Evolutionary conservation across 2,888 invertebrate species (phyloP).

Genomic region (Cremastinae sp.): DNA sequence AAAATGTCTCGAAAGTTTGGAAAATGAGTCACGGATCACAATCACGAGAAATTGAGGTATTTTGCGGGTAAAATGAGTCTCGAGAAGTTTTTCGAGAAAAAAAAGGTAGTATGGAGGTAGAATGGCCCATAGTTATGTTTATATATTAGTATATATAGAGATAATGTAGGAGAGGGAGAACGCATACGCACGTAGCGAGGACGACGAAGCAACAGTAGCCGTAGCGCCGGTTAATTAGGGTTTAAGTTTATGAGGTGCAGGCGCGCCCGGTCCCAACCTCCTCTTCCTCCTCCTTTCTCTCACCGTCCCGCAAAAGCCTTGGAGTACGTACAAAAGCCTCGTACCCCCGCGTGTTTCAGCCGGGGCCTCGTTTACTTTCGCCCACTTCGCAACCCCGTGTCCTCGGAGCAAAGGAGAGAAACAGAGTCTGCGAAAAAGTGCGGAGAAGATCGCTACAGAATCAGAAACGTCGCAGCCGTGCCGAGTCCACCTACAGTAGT

Average conservation of each 20-base stretch:
- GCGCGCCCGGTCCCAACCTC: slow-evolving; percentile 75
- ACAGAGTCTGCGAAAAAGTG: slow-evolving; percentile 34
- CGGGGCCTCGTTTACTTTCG: slow-evolving; percentile 63
- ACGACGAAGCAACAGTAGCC: slow-evolving; percentile 77
- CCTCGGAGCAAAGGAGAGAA: slow-evolving; percentile 26
- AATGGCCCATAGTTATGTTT: slow-evolving; percentile 4
- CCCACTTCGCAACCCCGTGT: slow-evolving; percentile 59
- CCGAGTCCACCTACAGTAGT: slow-evolving; percentile 32
- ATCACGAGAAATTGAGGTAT: too few relatives aligned
- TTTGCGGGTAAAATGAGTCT: not conserved
- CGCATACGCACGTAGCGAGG: slow-evolving; percentile 76
- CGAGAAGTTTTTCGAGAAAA: not conserved
- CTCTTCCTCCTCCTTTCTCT: slow-evolving; percentile 51
- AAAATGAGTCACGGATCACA: slow-evolving; percentile 42
- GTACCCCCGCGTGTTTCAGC: slow-evolving; percentile 49
- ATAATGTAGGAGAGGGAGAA: slow-evolving; percentile 47
- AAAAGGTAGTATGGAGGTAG: not conserved
- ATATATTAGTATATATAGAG: slow-evolving; percentile 3
- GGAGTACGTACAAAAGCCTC: slow-evolving; percentile 51
- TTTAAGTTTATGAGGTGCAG: slow-evolving; percentile 81
- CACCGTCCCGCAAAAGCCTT: slow-evolving; percentile 38
- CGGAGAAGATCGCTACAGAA: slow-evolving; percentile 61
- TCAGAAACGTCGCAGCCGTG: slow-evolving; percentile 46
- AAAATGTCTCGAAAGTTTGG: too few relatives aligned
- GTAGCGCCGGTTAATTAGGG: slow-evolving; percentile 81